phyloP scores from a whole-genome alignment of 30 jellyfish, hydroid and myxozoan species.

The Mastigias papua region DNA sequence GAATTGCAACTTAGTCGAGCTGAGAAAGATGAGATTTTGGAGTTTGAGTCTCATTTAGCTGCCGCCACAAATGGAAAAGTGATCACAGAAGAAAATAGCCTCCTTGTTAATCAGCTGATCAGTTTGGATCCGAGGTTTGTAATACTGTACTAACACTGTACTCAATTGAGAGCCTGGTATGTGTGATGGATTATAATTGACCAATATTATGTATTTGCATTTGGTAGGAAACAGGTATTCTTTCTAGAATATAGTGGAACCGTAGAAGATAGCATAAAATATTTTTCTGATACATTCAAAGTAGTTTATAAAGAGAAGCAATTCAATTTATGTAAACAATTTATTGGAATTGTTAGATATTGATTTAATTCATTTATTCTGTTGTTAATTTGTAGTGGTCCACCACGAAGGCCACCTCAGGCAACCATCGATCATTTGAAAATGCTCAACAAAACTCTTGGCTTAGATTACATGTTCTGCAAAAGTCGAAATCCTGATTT shows the following conservation, averaged over 20 bases:
- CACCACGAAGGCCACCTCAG: slow-evolving; percentile 90
- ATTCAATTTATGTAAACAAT: background rate
- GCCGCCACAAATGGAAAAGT: slow-evolving; percentile 92
- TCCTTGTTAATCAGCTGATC: slow-evolving; percentile 83
- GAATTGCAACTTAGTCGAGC: slow-evolving; percentile 89
- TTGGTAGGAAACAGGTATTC: too few species aligned
- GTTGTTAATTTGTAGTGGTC: slow-evolving; percentile 52
- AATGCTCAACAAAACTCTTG: slow-evolving; percentile 76
- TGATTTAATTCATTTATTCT: background rate
- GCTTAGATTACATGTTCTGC: slow-evolving; percentile 92
- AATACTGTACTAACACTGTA: too few species aligned
- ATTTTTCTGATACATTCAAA: too few species aligned
- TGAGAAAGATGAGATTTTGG: slow-evolving; percentile 91
- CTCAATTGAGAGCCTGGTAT: too few species aligned
- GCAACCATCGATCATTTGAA: slow-evolving; percentile 77
- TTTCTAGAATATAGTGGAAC: too few species aligned
- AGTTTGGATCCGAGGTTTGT: slow-evolving; percentile 87
- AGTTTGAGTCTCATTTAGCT: slow-evolving; percentile 92
- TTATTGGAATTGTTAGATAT: too few species aligned
- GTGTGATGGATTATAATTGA: too few species aligned
- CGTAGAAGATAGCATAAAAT: too few species aligned
- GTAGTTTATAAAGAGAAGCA: too few species aligned
- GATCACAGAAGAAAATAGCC: slow-evolving; percentile 89
- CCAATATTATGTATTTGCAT: too few species aligned
- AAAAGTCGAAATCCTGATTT: slow-evolving; percentile 90